phyloP scores from a whole-genome alignment of 1,140 invertebrate genomes.

The Schlechtendalia chinensis region DNA sequence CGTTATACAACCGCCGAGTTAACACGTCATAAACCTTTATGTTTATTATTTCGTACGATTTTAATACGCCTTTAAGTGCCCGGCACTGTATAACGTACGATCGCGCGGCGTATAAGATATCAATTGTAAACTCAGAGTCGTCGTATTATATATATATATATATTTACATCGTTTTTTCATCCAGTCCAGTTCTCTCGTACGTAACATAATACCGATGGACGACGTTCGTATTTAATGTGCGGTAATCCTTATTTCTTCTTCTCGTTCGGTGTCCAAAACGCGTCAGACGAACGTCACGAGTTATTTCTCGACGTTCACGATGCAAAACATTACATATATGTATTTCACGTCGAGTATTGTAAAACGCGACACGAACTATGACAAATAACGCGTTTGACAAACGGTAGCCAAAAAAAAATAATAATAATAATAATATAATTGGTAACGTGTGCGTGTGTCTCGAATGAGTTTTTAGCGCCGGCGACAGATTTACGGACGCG shows the following conservation, averaged over 20 bases:
- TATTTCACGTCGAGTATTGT: no score
- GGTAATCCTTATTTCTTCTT: no score
- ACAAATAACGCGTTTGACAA: conserved; percentile 11
- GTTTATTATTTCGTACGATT: conserved; percentile 24
- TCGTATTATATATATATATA: not conserved
- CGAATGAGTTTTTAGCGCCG: conserved; percentile 28
- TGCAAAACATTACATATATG: no score
- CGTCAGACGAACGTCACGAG: no score
- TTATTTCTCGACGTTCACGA: no score
- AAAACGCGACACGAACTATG: not conserved
- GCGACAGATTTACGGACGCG: conserved; percentile 27
- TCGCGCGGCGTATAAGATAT: not conserved
- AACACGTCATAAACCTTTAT: conserved; percentile 33
- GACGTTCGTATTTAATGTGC: no score
- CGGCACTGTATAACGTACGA: not conserved
- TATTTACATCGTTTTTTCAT: not conserved
- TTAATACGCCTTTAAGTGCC: not conserved
- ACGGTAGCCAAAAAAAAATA: not conserved
- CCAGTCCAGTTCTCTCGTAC: not conserved
- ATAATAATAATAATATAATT: conserved; percentile 19
- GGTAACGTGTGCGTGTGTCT: not conserved
- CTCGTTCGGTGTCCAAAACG: no score
- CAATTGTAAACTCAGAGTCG: no score
- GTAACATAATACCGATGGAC: not conserved
- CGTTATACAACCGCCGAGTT: conserved; percentile 7